These are phyloP conservation scores for Diplolepis rosae DNA, from an alignment of 2,888 invertebrate genomes.

Conservation along the genomic window DNA sequence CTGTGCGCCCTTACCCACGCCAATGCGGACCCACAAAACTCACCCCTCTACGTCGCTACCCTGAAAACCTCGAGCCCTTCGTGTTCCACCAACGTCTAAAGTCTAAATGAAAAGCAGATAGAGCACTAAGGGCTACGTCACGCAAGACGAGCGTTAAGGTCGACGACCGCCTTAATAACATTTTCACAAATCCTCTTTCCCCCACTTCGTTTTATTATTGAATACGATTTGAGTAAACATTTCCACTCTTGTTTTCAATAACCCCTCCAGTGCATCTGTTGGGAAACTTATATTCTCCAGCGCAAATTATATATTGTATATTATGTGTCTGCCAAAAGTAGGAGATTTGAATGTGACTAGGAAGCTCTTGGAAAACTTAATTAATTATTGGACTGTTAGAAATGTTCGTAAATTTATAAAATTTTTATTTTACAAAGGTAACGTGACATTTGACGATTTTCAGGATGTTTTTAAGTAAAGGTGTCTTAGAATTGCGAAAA, in stretches of 20 bases:
- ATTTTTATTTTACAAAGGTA: too few relatives aligned
- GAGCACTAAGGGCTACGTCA: constrained; percentile 4
- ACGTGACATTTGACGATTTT: too few relatives aligned
- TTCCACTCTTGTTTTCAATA: not conserved
- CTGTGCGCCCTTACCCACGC: constrained; percentile 20
- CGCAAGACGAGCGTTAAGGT: constrained; percentile 34
- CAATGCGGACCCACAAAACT: constrained; percentile 19
- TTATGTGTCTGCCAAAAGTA: too few relatives aligned
- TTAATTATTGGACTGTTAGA: too few relatives aligned
- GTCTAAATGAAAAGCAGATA: constrained; percentile 21
- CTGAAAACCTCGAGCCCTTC: constrained; percentile 40
- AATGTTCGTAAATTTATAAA: too few relatives aligned
- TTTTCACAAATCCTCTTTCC: not conserved
- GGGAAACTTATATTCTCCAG: too few relatives aligned
- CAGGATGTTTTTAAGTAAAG: too few relatives aligned
- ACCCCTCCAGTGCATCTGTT: not conserved
- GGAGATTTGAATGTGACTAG: too few relatives aligned
- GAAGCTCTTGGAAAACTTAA: too few relatives aligned
- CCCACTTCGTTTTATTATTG: not conserved
- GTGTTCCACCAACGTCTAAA: constrained; percentile 34
- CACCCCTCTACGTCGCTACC: constrained; percentile 35
- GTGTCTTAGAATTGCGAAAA: too few relatives aligned
- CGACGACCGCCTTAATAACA: constrained; percentile 32
- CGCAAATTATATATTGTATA: too few relatives aligned
- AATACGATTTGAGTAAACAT: not conserved